Conservation (phyloP, 2,888 invertebrate species). For the Tachina lurida region DNA sequence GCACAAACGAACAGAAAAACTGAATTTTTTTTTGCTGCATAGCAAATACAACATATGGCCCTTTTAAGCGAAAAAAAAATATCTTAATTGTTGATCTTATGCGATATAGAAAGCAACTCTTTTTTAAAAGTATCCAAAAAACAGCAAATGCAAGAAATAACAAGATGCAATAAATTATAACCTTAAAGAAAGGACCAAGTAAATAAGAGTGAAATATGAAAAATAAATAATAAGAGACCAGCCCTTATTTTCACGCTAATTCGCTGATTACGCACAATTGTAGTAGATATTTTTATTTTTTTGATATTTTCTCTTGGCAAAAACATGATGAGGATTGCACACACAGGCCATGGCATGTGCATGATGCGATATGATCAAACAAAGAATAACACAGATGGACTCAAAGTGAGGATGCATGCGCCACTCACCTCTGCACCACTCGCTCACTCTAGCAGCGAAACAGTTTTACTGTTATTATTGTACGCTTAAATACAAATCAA, state of each 20-base stretch:
- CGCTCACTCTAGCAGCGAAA: neutral
- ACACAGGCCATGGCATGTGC: constrained; percentile 61
- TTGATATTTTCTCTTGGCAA: constrained; percentile 1
- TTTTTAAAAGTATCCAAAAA: constrained; percentile 57
- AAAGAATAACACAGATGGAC: constrained; percentile 76
- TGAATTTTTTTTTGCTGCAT: constrained; percentile 24
- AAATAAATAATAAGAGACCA: constrained; percentile 55
- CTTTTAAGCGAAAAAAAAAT: constrained; percentile 65
- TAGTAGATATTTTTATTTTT: constrained; percentile 1
- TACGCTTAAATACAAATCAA: constrained; percentile 38
- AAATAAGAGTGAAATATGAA: constrained; percentile 21
- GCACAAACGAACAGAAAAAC: neutral
- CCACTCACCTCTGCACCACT: neutral
- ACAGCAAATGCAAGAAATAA: constrained; percentile 21
- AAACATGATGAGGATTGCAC: constrained; percentile 39
- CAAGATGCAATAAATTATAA: constrained; percentile 73
- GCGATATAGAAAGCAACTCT: constrained; percentile 46
- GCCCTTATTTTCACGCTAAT: constrained; percentile 73
- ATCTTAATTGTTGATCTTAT: constrained; percentile 77
- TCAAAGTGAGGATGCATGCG: constrained; percentile 68
- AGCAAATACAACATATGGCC: constrained; percentile 63
- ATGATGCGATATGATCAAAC: constrained; percentile 66
- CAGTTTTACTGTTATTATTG: constrained; percentile 46
- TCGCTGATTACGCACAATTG: constrained; percentile 73
- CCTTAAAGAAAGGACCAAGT: constrained; percentile 43